Base-by-base conservation (phyloP, 2,888 invertebrate species). In the Dicyrtoma fusca region DNA sequence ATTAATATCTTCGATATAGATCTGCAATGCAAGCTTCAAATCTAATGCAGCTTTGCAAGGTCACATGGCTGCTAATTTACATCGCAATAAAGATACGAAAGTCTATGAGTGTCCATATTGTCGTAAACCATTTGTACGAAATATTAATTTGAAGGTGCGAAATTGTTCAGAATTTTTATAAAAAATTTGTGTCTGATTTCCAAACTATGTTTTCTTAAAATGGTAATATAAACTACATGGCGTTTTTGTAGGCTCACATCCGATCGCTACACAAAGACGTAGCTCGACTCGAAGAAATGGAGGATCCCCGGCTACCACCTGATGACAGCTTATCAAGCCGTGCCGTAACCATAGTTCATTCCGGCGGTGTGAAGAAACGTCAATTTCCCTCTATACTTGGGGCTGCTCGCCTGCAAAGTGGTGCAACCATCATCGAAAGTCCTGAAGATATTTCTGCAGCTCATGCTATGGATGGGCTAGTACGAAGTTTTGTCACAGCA, bases 101-200 rank as follows among this genome's bases (percentile, higher is more conserved):
- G 83, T 83, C 21, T 86, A 85, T 77, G 86, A 87, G 75, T 88
- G 94, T 83, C 88, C 89, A 64, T 92, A 92, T 82, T 94, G 94
- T 82, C 87, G 88, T 71, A 91, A 90, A 82, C 85, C 87, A 72
- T 92, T 92, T 82, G 87, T 88, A 26, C 87, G 91, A 34, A 88
- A 89, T 76, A 85, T 87, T 25, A 89, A 89, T 82, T 84, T 92
- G 47, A 91, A 91, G 83, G 79, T 76, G 61, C 45, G 69, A 34
- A 34, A 34, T 34, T 8, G 3, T 34, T 8, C 34, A 34, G 34
- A 34, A 34, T 5, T 34, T n/a, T n/a, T n/a, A n/a, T n/a, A 5
- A 57, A 57, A 34, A 34, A 8, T 34, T 34, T 34, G 34, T 34
- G 34, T 34, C 3, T 8, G 4, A 34, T 34, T 8, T 34, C 34